These are phyloP conservation scores for Emmelina monodactyla DNA, from an alignment of 2,888 invertebrate genomes.

Conservation along the genomic window DNA sequence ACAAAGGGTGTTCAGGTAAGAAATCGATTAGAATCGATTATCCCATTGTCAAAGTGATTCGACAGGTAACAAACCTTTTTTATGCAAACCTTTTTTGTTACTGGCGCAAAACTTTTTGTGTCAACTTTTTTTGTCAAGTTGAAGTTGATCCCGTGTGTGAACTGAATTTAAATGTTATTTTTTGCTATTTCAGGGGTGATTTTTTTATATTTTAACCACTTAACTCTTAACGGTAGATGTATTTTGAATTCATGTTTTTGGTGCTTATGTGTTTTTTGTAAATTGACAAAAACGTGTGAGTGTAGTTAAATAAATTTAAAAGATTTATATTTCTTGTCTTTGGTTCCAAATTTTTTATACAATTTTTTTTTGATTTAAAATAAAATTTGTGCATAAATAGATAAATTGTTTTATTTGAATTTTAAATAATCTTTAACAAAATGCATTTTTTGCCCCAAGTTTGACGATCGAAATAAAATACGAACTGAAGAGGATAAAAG, in stretches of 20 bases:
- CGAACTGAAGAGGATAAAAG: no score
- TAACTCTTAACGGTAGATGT: slow-evolving; percentile 35
- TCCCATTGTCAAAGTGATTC: slow-evolving; percentile 7
- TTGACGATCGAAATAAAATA: no score
- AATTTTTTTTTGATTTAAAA: no score
- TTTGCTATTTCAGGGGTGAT: slow-evolving; percentile 19
- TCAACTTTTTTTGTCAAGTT: slow-evolving; percentile 19
- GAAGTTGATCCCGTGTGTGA: slow-evolving; percentile 32
- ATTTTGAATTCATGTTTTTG: slow-evolving; percentile 30
- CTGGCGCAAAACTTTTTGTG: slow-evolving; percentile 21
- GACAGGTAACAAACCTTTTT: not conserved
- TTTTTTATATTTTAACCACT: slow-evolving; percentile 29
- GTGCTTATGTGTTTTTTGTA: slow-evolving; percentile 23
- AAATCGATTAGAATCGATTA: not conserved
- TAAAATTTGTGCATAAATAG: no score
- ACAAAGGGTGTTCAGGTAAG: not conserved
- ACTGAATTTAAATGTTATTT: slow-evolving; percentile 29
- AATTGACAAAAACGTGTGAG: slow-evolving; percentile 28
- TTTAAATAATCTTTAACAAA: no score
- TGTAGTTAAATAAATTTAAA: not conserved
- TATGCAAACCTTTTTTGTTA: slow-evolving; percentile 18
- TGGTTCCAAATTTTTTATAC: not conserved
- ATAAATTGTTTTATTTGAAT: no score
- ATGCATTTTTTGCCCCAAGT: no score
- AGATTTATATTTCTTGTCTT: not conserved